Evolutionary conservation across 2,888 invertebrate genomes (phyloP), one percentile per base, ranked within the genome.

Genomic region (Nomada ferruginata): DNA sequence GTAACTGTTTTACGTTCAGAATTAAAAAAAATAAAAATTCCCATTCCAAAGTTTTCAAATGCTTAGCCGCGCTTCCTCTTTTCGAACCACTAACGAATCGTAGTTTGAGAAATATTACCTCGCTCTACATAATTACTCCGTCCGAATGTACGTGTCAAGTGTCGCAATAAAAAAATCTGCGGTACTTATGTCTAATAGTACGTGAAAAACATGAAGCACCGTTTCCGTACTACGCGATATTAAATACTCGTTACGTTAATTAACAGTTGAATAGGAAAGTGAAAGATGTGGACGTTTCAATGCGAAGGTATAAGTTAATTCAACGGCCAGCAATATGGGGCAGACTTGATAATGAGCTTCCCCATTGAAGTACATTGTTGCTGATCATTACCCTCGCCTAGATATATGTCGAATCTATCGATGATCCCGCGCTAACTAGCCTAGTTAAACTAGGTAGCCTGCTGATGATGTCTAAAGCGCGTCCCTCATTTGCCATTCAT

Each of bases 401-500:
- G 29, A 47, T 42, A 70, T 79, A 36, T 36, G 7, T 36, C 36
- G 36, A 1, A 64, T 68, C 79, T 66, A 71, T 76, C 76, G 73
- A 69, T 72, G 70, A 72, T 66, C 59, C 53, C 65, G 57, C 15
- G 59, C 55, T 76, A 79, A 79, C 69, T 36, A 36, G 36, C 36
- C 36, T 36, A 36, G 36, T 36, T 36, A 36, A 36, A 36, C 36
- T 53, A 71, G 63, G 53, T 50, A 64, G 36, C 57, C 44, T 57
- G 47, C 61, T 52, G 53, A 26, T 52, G 53, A 20, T 76, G 65
- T 20, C 66, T 73, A 65, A 59, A 69, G 65, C 69, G 18, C 55
- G 36, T 57, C 59, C 63, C 75, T 80, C 86, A 71, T 86, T 84
- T 84, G 60, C 84, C 73, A 86, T 86, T 84, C 85, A 82, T 79